These are phyloP conservation scores for Boloria euphrosyne DNA, from an alignment of 2,888 invertebrate genomes.

Conservation along the genomic window DNA sequence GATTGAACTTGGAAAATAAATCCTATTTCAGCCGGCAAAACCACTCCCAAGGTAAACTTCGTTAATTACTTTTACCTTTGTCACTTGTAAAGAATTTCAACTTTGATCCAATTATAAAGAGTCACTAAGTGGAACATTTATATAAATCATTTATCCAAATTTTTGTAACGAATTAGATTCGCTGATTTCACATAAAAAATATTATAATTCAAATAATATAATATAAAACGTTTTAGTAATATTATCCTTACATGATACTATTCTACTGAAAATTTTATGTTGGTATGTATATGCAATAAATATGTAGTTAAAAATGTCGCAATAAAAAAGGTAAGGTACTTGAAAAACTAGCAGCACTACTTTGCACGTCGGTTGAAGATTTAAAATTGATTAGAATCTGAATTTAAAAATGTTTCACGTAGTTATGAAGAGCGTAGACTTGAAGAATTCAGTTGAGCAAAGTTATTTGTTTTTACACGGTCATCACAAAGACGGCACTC, in stretches of 20 bases:
- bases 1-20: slow-evolving; percentile 68
- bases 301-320: no score
- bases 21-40: slow-evolving; percentile 40
- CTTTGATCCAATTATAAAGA: slow-evolving; percentile 33
- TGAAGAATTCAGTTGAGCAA: slow-evolving; percentile 42
- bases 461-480: slow-evolving; percentile 44
- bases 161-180: no score
- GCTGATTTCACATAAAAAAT: no score
- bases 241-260: no score
- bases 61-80: slow-evolving; percentile 41
- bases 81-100: slow-evolving; percentile 29
- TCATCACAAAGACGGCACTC: slow-evolving; percentile 57
- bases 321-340: no score
- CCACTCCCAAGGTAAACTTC: slow-evolving; percentile 32
- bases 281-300: no score
- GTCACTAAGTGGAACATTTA: slow-evolving; percentile 8
- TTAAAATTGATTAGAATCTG: slow-evolving; percentile 20
- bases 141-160: neutral
- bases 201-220: no score
- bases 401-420: slow-evolving; percentile 18
- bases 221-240: no score
- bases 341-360: neutral
- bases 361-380: neutral
- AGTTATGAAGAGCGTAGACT: slow-evolving; percentile 27
- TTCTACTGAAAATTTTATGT: no score